phyloP scores from a whole-genome alignment of 2,113 vertebrate genomes.

The Synchiropus splendidus region DNA sequence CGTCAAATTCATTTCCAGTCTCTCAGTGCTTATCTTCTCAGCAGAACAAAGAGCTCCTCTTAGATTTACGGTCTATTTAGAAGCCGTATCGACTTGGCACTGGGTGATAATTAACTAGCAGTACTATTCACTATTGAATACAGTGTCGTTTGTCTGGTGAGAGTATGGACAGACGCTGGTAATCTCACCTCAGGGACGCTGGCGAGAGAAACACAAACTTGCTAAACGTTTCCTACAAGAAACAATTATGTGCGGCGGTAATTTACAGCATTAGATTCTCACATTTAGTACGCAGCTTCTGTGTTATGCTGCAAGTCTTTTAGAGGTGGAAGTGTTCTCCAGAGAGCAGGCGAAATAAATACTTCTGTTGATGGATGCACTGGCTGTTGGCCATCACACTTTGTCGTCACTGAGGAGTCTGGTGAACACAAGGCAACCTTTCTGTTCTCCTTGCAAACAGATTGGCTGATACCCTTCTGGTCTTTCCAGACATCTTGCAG shows the following conservation, averaged over 20 bases:
- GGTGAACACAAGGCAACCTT: not conserved
- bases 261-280: slow-evolving; percentile 1
- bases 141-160: slow-evolving; percentile 3
- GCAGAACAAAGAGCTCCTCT: slow-evolving; percentile 17
- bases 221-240: slow-evolving; percentile 1
- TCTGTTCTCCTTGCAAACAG: not conserved
- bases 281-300: not conserved
- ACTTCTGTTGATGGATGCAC: not conserved
- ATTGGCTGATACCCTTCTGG: no score
- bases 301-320: not conserved
- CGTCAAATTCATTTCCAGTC: slow-evolving; percentile 1
- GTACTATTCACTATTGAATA: slow-evolving; percentile 4
- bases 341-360: slow-evolving; percentile 5
- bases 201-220: slow-evolving; percentile 1
- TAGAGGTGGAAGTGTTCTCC: not conserved
- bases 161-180: slow-evolving; percentile 5
- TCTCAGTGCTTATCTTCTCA: not conserved
- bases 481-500: no score
- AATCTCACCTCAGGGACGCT: not conserved
- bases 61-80: slow-evolving; percentile 24
- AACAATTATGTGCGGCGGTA: not conserved
- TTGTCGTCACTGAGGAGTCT: not conserved
- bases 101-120: slow-evolving; percentile 34
- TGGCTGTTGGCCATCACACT: slow-evolving; percentile 4
- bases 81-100: slow-evolving; percentile 23